A percentile compares a stretch with the other conserved stretches of the same genome.
Conservation (phyloP, 2,797 vertebrate genomes). For the Hypotaenidia philippensis region DNA sequence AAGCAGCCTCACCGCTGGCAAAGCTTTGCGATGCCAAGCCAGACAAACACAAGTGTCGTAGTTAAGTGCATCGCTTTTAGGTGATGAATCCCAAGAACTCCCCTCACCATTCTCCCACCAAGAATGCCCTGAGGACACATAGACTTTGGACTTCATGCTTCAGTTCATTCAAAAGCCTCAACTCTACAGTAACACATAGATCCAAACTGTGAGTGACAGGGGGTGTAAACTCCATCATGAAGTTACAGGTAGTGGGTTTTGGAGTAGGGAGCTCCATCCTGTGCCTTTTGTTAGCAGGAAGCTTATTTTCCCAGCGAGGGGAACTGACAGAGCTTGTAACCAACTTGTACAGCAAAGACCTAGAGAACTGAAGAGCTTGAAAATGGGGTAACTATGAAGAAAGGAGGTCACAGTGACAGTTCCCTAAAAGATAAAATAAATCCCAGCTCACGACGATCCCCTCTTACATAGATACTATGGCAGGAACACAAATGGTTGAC, state of each 20-base stretch:
- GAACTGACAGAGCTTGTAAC: neutral
- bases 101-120: neutral
- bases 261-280: neutral
- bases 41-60: rapidly evolving
- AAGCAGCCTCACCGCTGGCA: neutral
- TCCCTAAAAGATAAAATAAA: neutral
- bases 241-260: neutral
- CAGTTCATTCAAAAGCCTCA: neutral
- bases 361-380: neutral
- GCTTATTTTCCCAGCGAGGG: neutral
- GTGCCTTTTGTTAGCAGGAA: neutral
- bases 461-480: neutral
- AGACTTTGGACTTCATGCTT: neutral
- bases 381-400: neutral
- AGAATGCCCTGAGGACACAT: neutral
- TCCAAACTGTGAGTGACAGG: neutral
- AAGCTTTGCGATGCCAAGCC: neutral
- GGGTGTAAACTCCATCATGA: neutral
- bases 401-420: neutral
- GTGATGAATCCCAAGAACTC: neutral
- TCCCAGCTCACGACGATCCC: neutral
- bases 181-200: neutral
- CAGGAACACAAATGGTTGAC: neutral
- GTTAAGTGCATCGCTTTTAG: neutral
- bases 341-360: neutral